Conservation (phyloP, 2,113 vertebrate genomes). For the Takifugu flavidus region DNA sequence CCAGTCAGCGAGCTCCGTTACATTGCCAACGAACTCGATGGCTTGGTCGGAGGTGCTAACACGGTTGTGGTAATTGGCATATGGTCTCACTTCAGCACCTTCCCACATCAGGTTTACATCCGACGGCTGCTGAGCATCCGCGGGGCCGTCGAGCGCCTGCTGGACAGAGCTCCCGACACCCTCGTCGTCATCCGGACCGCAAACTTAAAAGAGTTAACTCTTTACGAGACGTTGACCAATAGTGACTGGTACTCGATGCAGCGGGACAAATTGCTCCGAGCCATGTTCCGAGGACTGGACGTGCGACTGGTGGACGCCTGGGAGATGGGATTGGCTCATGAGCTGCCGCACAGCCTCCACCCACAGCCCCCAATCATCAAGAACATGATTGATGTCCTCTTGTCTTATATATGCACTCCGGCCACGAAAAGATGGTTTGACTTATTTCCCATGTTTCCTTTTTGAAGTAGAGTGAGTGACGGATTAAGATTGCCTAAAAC, state of each 20-base stretch:
- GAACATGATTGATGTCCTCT: conserved; percentile 84
- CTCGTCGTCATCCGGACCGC: conserved; percentile 80
- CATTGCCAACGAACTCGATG: conserved; percentile 83
- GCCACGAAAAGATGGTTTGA: background rate
- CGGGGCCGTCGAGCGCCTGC: conserved; percentile 77
- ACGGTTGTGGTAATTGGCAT: conserved; percentile 81
- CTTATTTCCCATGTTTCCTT: background rate
- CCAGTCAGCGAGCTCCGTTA: conserved; percentile 81
- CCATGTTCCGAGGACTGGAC: conserved; percentile 83
- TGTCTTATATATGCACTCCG: conserved; percentile 82
- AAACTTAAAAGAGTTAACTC: conserved; percentile 81
- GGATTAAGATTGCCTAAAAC: too few species aligned
- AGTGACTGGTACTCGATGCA: conserved; percentile 91
- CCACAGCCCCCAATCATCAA: conserved; percentile 84
- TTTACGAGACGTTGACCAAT: conserved; percentile 81
- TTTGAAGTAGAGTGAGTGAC: background rate
- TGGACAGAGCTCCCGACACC: conserved; percentile 83
- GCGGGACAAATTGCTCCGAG: conserved; percentile 80
- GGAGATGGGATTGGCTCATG: conserved; percentile 89
- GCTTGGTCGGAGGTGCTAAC: conserved; percentile 80
- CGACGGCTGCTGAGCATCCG: conserved; percentile 83
- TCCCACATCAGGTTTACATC: conserved; percentile 85
- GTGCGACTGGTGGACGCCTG: conserved; percentile 88
- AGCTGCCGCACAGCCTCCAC: conserved; percentile 84
- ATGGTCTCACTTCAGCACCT: conserved; percentile 91